Evolutionary conservation across 2,888 invertebrate genomes (phyloP), one percentile per base, ranked within the genome.

Genomic region (Drosophila mayaguana): DNA sequence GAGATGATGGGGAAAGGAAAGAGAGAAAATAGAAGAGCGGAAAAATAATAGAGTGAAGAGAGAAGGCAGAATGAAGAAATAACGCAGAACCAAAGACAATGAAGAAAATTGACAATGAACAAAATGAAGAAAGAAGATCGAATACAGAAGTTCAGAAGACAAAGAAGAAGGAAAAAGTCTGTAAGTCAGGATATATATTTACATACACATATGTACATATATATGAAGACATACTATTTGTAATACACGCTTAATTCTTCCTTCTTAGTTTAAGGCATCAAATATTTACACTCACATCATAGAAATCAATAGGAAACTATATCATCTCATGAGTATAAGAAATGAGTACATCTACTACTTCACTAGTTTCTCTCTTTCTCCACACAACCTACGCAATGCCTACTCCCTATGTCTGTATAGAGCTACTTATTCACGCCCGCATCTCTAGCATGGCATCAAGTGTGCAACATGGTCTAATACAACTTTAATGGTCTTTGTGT

Each of bases 401-500:
- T 18, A 28, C 46, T 48, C 48, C 20, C 20, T 34, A 11, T 59
- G 14, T 22, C 2, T 43, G 11, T 42, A n/a, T 36, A 1, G 0
- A 34, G 7, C 5, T 42, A 20, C 18, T 20, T 9, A 50, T 18
- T 68, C 78, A 78, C 75, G 75, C 36, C 63, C 6, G 56, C 85
- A 83, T 83, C 83, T 68, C 81, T 45, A 80, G 50, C n/a, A 8
- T 3, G 42, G 12, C 42, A 48, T 28, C 56, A 60, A 48, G 63
- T 66, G 50, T 36, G 50, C 34, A 51, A 42, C 51, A 46, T 68
- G 69, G 65, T 48, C 73, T 78, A 82, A 85, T 87, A 87, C 71
- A 85, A 78, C 73, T 81, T 86, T 86, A 86, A 86, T 86, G 80
- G 81, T 67, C 66, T 68, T 65, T 69, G 77, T 66, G 65, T 61